Percentiles rank a stretch among this genome's conserved stretches.
phyloP scores from a whole-genome alignment of 2,797 vertebrate species.

The Cheirogaleus major region DNA sequence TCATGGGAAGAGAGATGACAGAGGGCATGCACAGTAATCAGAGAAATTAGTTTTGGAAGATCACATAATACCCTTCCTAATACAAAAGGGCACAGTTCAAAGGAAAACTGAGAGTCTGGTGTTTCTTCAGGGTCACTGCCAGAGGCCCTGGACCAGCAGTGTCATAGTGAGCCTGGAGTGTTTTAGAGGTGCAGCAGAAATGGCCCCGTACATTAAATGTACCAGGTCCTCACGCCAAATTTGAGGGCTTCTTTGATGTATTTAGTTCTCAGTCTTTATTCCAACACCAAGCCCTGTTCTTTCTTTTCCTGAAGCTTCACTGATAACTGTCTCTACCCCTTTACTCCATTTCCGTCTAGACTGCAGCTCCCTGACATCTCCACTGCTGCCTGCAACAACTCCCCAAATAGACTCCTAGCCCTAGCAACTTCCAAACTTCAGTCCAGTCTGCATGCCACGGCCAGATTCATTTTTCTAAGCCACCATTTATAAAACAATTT shows the following conservation, averaged over 20 bases:
- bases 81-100: constrained; percentile 7
- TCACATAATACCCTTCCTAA: not conserved
- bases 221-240: not conserved
- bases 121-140: not conserved
- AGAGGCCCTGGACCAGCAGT: not conserved
- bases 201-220: not conserved
- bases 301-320: not conserved
- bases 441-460: not conserved
- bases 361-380: not conserved
- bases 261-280: not conserved
- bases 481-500: not conserved
- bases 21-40: constrained; percentile 3
- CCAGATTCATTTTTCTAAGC: not conserved
- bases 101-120: not conserved
- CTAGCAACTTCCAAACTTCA: not conserved
- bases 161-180: not conserved
- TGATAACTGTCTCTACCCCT: not conserved
- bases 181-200: not conserved
- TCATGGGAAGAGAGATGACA: not conserved
- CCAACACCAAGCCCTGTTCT: not conserved
- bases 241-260: not conserved
- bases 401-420: not conserved
- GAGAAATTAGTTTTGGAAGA: constrained; percentile 50
- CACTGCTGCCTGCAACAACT: not conserved
- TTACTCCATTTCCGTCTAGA: not conserved